Evolutionary conservation across 2,797 vertebrate genomes (phyloP).

Genomic region (Melanotaenia trifasciata): DNA sequence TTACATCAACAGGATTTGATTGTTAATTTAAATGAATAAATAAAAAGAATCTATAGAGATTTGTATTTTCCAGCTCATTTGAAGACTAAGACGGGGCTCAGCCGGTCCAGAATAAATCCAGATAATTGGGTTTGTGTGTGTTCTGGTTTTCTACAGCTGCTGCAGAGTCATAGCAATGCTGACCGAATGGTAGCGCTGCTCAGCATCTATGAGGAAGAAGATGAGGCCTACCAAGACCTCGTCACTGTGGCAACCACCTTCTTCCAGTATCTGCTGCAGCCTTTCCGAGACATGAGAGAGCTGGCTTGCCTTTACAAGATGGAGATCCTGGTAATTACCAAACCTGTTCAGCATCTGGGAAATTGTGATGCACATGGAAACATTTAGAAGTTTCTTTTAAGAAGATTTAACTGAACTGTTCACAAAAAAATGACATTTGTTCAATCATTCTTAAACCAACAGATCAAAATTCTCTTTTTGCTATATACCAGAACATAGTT

Average conservation of each 20-base stretch:
- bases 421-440: neutral
- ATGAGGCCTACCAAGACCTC: conserved; percentile 89
- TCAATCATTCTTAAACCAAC: neutral
- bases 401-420: neutral
- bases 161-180: conserved; percentile 84
- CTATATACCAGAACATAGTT: no score
- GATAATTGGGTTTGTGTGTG: neutral
- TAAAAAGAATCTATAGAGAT: neutral
- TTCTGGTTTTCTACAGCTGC: conserved; percentile 76
- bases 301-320: conserved; percentile 91
- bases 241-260: conserved; percentile 89
- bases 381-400: neutral
- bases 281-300: conserved; percentile 95
- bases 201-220: conserved; percentile 90
- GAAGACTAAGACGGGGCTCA: neutral
- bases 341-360: neutral
- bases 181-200: conserved; percentile 90
- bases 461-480: neutral
- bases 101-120: conserved; percentile 7
- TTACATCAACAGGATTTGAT: neutral
- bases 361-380: neutral
- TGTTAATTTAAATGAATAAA: neutral
- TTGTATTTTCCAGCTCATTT: neutral
- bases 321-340: conserved; percentile 89
- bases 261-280: conserved; percentile 95